Evolutionary conservation across 1,140 invertebrate species (phyloP).

Genomic region (Globodera rostochiensis): DNA sequence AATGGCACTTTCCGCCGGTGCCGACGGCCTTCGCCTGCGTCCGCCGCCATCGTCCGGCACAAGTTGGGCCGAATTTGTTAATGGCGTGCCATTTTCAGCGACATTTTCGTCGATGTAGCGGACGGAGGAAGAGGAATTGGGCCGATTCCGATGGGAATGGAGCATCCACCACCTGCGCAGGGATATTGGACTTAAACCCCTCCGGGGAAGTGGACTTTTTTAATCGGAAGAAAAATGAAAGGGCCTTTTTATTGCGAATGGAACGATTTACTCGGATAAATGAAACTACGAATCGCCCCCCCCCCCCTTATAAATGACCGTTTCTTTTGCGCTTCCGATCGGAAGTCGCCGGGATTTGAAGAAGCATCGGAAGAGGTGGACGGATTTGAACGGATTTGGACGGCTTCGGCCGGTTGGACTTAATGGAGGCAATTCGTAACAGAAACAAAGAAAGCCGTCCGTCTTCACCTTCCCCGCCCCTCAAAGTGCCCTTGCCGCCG

Average conservation of each 20-base stretch:
- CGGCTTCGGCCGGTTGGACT: background rate
- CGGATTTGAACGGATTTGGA: background rate
- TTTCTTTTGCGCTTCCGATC: background rate
- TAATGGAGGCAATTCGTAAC: background rate
- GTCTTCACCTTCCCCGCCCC: background rate
- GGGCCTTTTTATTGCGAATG: no score
- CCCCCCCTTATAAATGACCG: background rate
- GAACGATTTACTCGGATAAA: no score
- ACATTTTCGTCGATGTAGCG: background rate
- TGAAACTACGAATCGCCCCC: no score
- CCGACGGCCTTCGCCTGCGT: background rate
- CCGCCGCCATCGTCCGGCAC: background rate
- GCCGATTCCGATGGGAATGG: background rate
- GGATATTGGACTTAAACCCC: no score
- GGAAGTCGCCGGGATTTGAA: background rate
- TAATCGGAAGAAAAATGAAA: no score
- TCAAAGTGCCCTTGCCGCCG: background rate
- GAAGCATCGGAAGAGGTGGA: background rate
- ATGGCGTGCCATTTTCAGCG: background rate
- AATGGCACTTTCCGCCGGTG: constrained; percentile 1
- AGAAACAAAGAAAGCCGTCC: background rate
- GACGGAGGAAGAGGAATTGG: background rate
- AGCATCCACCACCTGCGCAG: background rate
- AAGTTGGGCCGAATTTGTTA: background rate
- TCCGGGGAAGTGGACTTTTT: no score